Evolutionary conservation across 2,888 invertebrate species (phyloP), one percentile per base, ranked within the genome.

Genomic region (Aleiodes leptofemur): DNA sequence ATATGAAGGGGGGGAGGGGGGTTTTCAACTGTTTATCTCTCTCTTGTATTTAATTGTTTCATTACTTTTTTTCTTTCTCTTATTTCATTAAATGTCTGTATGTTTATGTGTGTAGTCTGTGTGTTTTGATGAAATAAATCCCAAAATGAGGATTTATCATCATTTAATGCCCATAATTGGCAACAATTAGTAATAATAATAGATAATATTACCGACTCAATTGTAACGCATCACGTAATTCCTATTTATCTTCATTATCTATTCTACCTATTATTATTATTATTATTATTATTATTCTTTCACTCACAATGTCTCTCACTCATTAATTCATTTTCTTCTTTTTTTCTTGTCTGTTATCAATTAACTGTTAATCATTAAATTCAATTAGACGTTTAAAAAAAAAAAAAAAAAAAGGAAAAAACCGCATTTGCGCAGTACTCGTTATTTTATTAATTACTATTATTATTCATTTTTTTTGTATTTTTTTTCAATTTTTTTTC

Each of bases 91-190:
- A 38, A 23, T 2, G 23, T 23, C 23, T 23, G 23, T 23, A 23
- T 23, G 23, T 23, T 23, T 23, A 23, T 23, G 23, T 23, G 23
- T 23, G 23, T 23, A 2, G 34, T 34, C 4, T 34, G 34, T 34
- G 34, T 34, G 34, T 34, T 34, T 77, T 70, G 72, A 77, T 72
- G 51, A 68, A 72, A 71, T 69, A 69, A 69, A 76, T 71, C 88
- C 84, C 85, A 85, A 34, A 34, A 34, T 34, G 6, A 3, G 85
- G 83, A 85, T 86, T 84, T 71, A 59, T 23, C 50, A 48, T 85
- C 83, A 84, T 82, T 83, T 89, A 88, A 89, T 88, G 89, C 88
- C 88, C 89, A 88, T 88, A 83, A 83, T 86, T 86, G 88, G 88
- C 88, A 88, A 88, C 87, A 87, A 87, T 88, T 86, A 82, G 61